phyloP scores from a whole-genome alignment of 2,113 vertebrate species.

The Pimephales promelas region DNA sequence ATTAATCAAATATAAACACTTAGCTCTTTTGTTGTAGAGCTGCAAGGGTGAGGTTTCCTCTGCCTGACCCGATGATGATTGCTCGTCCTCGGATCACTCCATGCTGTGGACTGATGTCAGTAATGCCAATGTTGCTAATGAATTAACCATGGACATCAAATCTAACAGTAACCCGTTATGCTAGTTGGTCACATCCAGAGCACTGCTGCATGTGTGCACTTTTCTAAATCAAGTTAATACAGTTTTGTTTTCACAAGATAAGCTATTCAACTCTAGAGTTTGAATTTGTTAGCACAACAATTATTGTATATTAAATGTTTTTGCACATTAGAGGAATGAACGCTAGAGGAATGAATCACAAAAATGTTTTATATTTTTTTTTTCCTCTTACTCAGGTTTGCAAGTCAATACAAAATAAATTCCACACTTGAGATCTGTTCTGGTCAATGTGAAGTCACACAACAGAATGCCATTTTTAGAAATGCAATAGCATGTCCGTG shows the following conservation, averaged over 20 bases:
- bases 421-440: not conserved
- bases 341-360: too few relatives aligned
- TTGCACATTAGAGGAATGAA: not conserved
- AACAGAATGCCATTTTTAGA: not conserved
- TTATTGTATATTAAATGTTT: not conserved
- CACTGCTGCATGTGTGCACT: conserved; percentile 32
- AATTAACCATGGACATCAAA: conserved; percentile 69
- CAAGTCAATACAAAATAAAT: not conserved
- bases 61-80: conserved; percentile 63
- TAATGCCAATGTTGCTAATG: conserved; percentile 65
- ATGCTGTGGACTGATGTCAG: conserved; percentile 53
- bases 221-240: not conserved
- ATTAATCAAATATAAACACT: conserved; percentile 31
- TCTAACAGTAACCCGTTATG: conserved; percentile 67
- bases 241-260: not conserved
- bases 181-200: conserved; percentile 57
- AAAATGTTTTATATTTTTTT: too few relatives aligned
- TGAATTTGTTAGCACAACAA: not conserved
- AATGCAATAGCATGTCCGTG: not conserved
- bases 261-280: not conserved
- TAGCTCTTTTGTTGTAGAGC: conserved; percentile 5
- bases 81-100: conserved; percentile 57
- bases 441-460: too few relatives aligned
- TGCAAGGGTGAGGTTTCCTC: conserved; percentile 48
- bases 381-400: not conserved